Base-by-base conservation (phyloP, 2,888 invertebrate species). In the Parnassius smintheus region DNA sequence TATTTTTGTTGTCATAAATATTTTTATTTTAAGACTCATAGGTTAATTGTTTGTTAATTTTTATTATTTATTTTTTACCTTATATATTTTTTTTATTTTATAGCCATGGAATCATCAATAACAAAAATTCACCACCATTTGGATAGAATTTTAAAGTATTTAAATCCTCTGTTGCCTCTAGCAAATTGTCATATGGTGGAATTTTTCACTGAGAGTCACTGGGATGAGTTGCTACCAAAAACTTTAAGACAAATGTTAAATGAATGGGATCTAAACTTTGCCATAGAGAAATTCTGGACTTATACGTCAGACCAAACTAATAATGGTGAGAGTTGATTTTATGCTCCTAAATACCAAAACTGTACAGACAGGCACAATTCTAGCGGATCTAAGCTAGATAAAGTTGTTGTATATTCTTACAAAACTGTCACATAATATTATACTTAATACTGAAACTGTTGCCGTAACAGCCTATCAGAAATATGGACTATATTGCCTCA, bases 101-200 rank as follows among this genome's bases (percentile, higher is more conserved):
- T 57, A 70, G 70, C 42, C 12, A 84, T 85, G 82, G 77, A 77
- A 25, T 62, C 77, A 3, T 78, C 66, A 48, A 73, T 83, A 56
- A 66, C 64, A 1, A 81, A 72, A 66, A 66, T 91, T 0, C 75
- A 69, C 9, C 67, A 76, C 53, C 86, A 92, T 56, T 77, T 94
- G 41, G 93, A 94, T 61, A 76, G 81, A 2, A 82, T 94, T 11
- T 76, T 94, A 0, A 73, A 80, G 11, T 95, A 93, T 80, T 79
- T 96, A 22, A 83, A 91, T 22, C 94, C 94, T 0, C 85, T 94
- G 51, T 82, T 94, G 66, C 91, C 93, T 0, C 82, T 97, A 42
- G 93, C 94, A 0, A 96, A 96, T 79, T 95, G 95, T 70, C 97
- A 97, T 78, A 95, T 96, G 94, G 96, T 91, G 0, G 90, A 91